Base-by-base conservation (phyloP, 1,140 invertebrate genomes). In the Cydia fagiglandana region DNA sequence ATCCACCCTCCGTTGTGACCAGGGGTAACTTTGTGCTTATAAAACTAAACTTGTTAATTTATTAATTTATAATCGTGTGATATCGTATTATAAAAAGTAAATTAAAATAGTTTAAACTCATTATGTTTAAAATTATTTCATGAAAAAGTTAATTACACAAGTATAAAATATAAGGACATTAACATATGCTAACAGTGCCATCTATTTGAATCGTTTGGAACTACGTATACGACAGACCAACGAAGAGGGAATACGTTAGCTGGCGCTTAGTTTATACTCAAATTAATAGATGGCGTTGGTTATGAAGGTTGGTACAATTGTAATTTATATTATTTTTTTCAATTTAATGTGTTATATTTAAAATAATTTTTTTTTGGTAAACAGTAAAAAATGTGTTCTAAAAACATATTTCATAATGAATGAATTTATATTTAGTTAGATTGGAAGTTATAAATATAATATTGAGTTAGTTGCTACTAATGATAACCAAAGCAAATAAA, bases 21-120 rank as follows among this genome's bases (percentile, higher is more conserved):
- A 73, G 76, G 73, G 64, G 66, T 64, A 15, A 53, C 47, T 73
- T 15, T 73, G 70, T 61, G 76, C 75, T 73, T 78, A 74, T 77
- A 73, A 75, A 78, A 80, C 75, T 77, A 76, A 73, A 53, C 45
- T 64, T 75, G 73, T 28, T 20, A 28, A 24, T 50, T 73, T 73
- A 17, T 30, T 34, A n/a, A 41, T 5, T 24, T 56, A n/a, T 56
- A 56, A 24, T 24, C 56, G 17, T 10, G 1, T 61, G 53, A 56
- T 17, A 17, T 56, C 53, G 12, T 56, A 17, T 7, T 5, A 17
- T 13, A 56, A 9, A 9, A 17, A 56, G n/a, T 56, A 9, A 7
- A n/a, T 13, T 17, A 56, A 17, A 56, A 56, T 56, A 20, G 15
- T 56, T 24, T 9, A 24, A 5, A 20, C 20, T 61, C 1, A 24